Percentiles rank a stretch among this genome's conserved stretches.
phyloP scores from a whole-genome alignment of 37 sponge, comb jelly and placozoan genomes.

The Oopsacas minuta region DNA sequence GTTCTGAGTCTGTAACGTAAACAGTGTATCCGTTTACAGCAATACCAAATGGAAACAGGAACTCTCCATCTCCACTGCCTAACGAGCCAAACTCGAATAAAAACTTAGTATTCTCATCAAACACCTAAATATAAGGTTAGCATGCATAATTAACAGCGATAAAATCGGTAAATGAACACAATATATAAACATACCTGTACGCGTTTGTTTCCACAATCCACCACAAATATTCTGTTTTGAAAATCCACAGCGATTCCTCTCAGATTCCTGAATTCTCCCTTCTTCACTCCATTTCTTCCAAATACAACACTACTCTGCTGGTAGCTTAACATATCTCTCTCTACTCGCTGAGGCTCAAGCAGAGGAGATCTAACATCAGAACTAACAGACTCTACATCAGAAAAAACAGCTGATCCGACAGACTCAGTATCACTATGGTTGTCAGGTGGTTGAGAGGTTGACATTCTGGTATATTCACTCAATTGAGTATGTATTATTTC shows the following conservation, averaged over 20 bases:
- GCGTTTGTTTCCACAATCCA: conserved; percentile 9
- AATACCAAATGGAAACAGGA: not conserved
- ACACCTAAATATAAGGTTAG: not conserved
- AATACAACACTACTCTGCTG: not conserved
- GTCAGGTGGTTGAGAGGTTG: not conserved
- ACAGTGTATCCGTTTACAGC: not conserved
- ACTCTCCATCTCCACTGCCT: not conserved
- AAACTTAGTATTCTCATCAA: not conserved
- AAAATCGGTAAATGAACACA: no score
- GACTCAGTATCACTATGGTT: not conserved
- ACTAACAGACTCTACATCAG: not conserved
- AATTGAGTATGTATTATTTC: not conserved
- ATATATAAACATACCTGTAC: not conserved
- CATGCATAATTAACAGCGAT: no score
- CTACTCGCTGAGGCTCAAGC: not conserved
- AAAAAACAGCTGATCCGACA: not conserved
- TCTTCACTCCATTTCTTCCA: not conserved
- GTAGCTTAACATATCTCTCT: not conserved
- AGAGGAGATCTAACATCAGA: not conserved
- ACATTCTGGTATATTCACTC: not conserved
- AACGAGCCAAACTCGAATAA: not conserved
- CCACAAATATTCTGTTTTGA: conserved; percentile 4
- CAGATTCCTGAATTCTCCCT: not conserved
- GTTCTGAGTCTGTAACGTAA: not conserved
- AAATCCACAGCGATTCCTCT: conserved; percentile 1